Percentiles rank a stretch among this genome's conserved stretches.
These are phyloP conservation scores for Nineta flava DNA, from an alignment of 2,888 invertebrate species.

Conservation along the genomic window DNA sequence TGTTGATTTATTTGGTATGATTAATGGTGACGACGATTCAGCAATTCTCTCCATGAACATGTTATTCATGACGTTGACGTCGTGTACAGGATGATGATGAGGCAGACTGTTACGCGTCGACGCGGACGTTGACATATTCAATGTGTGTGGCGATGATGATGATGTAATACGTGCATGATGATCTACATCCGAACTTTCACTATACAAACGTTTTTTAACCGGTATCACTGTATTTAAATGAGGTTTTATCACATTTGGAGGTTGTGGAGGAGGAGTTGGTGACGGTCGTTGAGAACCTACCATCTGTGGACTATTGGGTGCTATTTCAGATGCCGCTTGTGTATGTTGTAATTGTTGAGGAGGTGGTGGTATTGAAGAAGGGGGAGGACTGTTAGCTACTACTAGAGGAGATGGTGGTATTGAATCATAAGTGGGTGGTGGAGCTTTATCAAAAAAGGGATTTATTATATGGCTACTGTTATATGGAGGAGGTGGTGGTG, in stretches of 20 bases:
- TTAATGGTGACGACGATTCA: background rate
- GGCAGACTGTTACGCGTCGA: too few relatives aligned
- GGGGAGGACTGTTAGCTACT: background rate
- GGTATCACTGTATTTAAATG: constrained; percentile 33
- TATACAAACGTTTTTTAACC: constrained; percentile 46
- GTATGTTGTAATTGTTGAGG: too few relatives aligned
- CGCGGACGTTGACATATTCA: too few relatives aligned
- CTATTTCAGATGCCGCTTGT: too few relatives aligned
- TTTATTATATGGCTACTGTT: background rate
- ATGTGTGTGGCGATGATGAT: constrained; percentile 1
- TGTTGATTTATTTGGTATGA: background rate
- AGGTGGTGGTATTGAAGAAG: background rate
- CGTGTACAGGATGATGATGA: too few relatives aligned
- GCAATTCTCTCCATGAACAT: constrained; percentile 10
- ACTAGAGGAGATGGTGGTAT: background rate
- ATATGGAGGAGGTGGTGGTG: constrained; percentile 8
- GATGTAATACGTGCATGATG: constrained; percentile 1
- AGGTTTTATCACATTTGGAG: constrained; percentile 8
- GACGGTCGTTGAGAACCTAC: background rate
- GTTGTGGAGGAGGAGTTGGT: constrained; percentile 18
- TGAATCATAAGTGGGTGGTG: background rate
- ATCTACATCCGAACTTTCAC: constrained; percentile 23
- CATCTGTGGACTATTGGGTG: background rate
- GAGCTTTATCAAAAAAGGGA: background rate
- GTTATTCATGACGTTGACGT: too few relatives aligned